phyloP scores from a whole-genome alignment of 2,888 invertebrate genomes.

The Caenorhabditis plicata region DNA sequence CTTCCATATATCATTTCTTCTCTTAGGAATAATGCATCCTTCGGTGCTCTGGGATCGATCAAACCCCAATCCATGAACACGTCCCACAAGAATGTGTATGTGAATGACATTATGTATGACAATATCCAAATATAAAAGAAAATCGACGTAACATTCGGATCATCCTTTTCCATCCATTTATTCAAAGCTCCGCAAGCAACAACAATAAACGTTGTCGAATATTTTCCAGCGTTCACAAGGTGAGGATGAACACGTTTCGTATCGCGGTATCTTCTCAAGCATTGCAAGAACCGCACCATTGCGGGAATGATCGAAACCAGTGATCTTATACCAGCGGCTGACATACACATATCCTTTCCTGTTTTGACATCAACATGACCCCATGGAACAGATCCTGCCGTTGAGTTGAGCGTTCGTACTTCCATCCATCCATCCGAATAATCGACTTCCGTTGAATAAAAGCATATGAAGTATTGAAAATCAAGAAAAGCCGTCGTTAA shows the following conservation, averaged over 20 bases:
- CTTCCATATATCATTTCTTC: conserved; percentile 66
- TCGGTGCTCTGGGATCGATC: conserved; percentile 81
- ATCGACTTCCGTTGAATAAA: conserved; percentile 74
- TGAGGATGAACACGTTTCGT: conserved; percentile 85
- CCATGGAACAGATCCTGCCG: conserved; percentile 61
- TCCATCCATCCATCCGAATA: conserved; percentile 44
- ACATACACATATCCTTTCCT: conserved; percentile 71
- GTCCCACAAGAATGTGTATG: conserved; percentile 96
- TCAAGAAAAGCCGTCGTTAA: conserved; percentile 85
- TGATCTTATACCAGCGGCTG: conserved; percentile 76
- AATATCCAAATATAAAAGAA: conserved; percentile 77
- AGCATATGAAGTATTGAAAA: conserved; percentile 89
- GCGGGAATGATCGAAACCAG: conserved; percentile 89
- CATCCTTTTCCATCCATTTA: conserved; percentile 74
- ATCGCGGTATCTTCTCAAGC: conserved; percentile 89
- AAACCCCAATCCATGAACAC: conserved; percentile 92
- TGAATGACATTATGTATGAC: conserved; percentile 75
- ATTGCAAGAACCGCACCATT: conserved; percentile 96
- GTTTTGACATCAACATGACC: conserved; percentile 61
- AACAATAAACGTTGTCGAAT: conserved; percentile 93
- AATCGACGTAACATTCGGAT: conserved; percentile 52
- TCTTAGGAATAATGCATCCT: conserved; percentile 75
- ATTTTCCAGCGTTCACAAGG: conserved; percentile 95
- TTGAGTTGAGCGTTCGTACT: conserved; percentile 54
- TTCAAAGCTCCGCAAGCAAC: conserved; percentile 74